These are phyloP conservation scores for Proterorhinus semilunaris DNA, from an alignment of 2,113 vertebrate genomes.

Conservation along the genomic window DNA sequence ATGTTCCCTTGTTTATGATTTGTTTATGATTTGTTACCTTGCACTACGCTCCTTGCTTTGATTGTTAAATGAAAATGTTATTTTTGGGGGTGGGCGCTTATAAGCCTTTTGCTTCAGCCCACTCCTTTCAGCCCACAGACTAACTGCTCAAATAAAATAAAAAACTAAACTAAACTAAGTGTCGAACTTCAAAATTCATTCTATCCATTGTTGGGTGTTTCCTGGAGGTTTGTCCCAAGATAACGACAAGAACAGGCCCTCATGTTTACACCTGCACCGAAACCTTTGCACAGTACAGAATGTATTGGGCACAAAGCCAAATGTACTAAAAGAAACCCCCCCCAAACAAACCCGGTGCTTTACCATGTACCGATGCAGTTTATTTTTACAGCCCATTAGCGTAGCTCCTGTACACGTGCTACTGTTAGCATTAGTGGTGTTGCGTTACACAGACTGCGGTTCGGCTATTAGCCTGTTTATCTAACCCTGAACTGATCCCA, in stretches of 20 bases:
- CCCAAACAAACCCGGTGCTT: background rate
- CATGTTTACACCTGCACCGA: background rate
- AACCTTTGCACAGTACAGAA: background rate
- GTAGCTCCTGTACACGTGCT: background rate
- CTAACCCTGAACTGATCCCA: background rate
- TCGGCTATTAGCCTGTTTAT: background rate
- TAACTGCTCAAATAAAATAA: too few species aligned
- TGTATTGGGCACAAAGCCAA: background rate
- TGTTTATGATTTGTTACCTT: too few species aligned
- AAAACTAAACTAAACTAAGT: too few species aligned
- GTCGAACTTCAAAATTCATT: too few species aligned
- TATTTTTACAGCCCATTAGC: constrained; percentile 7
- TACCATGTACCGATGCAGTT: background rate
- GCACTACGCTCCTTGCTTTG: too few species aligned
- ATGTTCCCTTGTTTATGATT: too few species aligned
- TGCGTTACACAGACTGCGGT: background rate
- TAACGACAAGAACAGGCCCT: background rate
- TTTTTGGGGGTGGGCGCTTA: too few species aligned
- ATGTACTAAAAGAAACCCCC: background rate
- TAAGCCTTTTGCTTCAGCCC: too few species aligned
- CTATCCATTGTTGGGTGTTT: too few species aligned
- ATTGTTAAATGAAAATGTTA: too few species aligned
- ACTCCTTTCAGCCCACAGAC: too few species aligned
- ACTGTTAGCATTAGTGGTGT: constrained; percentile 8
- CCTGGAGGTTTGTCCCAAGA: background rate